Base-by-base conservation (phyloP, 1,140 invertebrate species). In the Ctenoplectra terminalis region DNA sequence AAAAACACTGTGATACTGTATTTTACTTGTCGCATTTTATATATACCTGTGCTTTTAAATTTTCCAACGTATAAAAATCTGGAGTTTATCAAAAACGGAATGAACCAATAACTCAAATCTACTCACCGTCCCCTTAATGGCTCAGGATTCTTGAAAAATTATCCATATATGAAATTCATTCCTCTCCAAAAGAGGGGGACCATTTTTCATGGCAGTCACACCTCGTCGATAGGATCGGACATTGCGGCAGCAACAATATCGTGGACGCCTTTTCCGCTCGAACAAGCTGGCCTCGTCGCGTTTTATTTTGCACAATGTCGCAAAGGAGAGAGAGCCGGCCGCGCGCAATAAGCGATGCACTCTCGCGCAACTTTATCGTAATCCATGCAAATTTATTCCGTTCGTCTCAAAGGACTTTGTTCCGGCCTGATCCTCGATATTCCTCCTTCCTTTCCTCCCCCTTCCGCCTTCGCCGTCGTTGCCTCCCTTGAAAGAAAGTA, bases 331-430 rank as follows among this genome's bases (percentile, higher is more conserved):
- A 26, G 34, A 37, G 37, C 23, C 46, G 29, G 43, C 50, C 48
- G 48, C 26, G 52, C 67, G 77, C 69, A 79, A 79, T 72, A 79
- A 60, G 46, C 77, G 56, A 79, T 79, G 77, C 77, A 73, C 69
- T 79, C 56, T 79, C 77, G 67, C 67, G 58, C 77, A 80, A 80
- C 70, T 73, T 80, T 80, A 64, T 80, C 77, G 69, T 73, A 61
- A 80, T 80, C 77, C 69, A 80, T 80, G 77, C 77, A 80, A 80
- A 80, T 80, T 80, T 80, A 80, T 80, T 80, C 77, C 20, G 77
- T 48, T 63, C 58, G 61, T 73, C 58, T 80, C 77, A 80, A 80
- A 80, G 77, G 77, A 52, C 69, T 63, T 63, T 61, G 77, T 80
- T 73, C 70, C 70, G 70, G 43, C 54, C 43, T 60, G 77, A 80